These are phyloP conservation scores for Ellobius talpinus DNA, from an alignment of 2,113 vertebrate genomes.

Conservation along the genomic window DNA sequence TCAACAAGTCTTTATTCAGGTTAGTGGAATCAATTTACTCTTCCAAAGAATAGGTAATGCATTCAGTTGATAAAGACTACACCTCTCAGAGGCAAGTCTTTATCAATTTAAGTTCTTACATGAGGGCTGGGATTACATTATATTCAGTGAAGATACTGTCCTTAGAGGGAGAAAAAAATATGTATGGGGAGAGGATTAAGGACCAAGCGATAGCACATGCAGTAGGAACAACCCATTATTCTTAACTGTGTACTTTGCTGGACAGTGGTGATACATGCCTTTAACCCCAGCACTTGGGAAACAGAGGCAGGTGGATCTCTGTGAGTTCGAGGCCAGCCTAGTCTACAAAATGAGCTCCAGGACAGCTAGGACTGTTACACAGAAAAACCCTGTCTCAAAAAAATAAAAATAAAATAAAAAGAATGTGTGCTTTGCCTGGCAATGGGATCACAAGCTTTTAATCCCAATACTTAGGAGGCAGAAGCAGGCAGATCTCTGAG, in stretches of 20 bases:
- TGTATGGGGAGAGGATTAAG: not conserved
- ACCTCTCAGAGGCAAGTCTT: not conserved
- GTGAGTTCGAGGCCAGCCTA: too few relatives aligned
- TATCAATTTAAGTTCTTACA: slow-evolving; percentile 53
- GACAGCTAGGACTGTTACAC: too few relatives aligned
- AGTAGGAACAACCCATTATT: not conserved
- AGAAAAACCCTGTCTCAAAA: too few relatives aligned
- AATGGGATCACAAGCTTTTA: not conserved
- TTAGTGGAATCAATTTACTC: slow-evolving; percentile 45
- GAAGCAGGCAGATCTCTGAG: not conserved
- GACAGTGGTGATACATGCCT: too few relatives aligned
- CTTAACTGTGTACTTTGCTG: too few relatives aligned
- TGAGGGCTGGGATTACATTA: not conserved
- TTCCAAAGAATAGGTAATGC: slow-evolving; percentile 49
- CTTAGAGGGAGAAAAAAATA: not conserved
- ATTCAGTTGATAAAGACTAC: slow-evolving; percentile 26
- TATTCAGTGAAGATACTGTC: not conserved
- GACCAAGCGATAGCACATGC: not conserved
- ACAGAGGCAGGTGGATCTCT: too few relatives aligned
- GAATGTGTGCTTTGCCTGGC: not conserved
- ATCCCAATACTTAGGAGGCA: not conserved
- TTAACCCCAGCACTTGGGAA: too few relatives aligned
- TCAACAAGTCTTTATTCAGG: slow-evolving; percentile 49
- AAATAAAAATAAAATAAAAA: not conserved
- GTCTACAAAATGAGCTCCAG: too few relatives aligned